These are phyloP conservation scores for Telmatochromis sp. DNA, from an alignment of 2,113 vertebrate genomes.

Conservation along the genomic window DNA sequence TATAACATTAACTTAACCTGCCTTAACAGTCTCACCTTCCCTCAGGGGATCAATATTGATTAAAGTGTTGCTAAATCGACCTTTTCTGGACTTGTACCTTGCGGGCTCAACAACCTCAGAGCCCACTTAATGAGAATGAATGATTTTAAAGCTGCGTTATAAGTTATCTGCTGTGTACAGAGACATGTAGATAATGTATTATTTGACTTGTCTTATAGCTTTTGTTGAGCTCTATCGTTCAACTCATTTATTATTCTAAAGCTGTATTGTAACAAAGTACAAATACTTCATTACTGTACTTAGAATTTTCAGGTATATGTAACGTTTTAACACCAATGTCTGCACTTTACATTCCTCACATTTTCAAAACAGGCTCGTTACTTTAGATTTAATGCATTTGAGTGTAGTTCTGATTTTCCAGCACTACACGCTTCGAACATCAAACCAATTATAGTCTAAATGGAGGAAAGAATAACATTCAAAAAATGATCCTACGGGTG, in stretches of 20 bases:
- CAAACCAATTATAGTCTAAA: neutral
- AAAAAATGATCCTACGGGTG: neutral
- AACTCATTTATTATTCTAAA: neutral
- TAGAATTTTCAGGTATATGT: neutral
- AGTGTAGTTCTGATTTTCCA: neutral
- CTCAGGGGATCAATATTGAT: neutral
- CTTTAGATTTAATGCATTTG: neutral
- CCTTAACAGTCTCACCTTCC: neutral
- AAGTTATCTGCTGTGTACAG: neutral
- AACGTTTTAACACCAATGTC: neutral
- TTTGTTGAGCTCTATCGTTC: neutral
- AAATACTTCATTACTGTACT: neutral
- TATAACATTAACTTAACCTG: neutral
- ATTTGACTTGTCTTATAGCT: neutral
- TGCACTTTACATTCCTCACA: neutral
- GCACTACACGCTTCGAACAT: neutral
- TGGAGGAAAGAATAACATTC: neutral
- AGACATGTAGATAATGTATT: neutral
- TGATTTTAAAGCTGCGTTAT: neutral
- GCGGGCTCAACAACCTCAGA: neutral
- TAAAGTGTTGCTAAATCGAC: neutral
- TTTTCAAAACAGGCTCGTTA: neutral
- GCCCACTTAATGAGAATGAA: neutral
- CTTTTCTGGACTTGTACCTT: neutral
- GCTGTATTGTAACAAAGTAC: neutral